A percentile compares a stretch with the other conserved stretches of the same genome.
phyloP scores from a whole-genome alignment of 2,113 vertebrate species.

The Gymnorhina tibicen region DNA sequence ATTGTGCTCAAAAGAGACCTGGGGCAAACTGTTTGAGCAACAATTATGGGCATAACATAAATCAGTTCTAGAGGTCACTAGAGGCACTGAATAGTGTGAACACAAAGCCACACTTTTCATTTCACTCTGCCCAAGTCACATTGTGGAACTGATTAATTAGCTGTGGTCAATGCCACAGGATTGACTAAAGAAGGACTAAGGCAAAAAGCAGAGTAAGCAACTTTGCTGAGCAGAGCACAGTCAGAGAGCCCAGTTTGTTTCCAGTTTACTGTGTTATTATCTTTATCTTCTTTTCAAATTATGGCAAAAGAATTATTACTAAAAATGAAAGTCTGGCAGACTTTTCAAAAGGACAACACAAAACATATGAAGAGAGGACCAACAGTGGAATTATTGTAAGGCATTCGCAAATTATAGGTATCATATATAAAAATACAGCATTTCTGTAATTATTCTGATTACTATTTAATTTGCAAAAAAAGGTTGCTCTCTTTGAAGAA shows the following conservation, averaged over 20 bases:
- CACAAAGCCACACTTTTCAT: not conserved
- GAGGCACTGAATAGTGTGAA: not conserved
- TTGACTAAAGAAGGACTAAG: not conserved
- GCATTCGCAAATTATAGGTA: not conserved
- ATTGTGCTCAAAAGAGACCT: not conserved
- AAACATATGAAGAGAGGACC: not conserved
- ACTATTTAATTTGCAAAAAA: not conserved
- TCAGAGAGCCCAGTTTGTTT: not conserved
- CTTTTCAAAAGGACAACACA: not conserved
- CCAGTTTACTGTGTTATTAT: not conserved
- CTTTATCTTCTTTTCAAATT: not conserved
- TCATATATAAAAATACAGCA: not conserved
- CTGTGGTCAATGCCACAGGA: not conserved
- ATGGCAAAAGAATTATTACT: not conserved
- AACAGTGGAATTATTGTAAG: not conserved
- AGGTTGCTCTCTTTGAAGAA: not conserved
- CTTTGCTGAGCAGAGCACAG: not conserved
- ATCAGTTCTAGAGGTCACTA: not conserved
- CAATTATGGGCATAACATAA: not conserved
- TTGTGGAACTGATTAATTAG: not conserved
- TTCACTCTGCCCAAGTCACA: not conserved
- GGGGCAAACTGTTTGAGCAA: not conserved
- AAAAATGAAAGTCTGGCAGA: not conserved
- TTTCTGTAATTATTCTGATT: not conserved
- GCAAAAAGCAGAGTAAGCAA: not conserved